These are phyloP conservation scores for Itoplectis maculator DNA, from an alignment of 2,888 invertebrate species.

Conservation along the genomic window DNA sequence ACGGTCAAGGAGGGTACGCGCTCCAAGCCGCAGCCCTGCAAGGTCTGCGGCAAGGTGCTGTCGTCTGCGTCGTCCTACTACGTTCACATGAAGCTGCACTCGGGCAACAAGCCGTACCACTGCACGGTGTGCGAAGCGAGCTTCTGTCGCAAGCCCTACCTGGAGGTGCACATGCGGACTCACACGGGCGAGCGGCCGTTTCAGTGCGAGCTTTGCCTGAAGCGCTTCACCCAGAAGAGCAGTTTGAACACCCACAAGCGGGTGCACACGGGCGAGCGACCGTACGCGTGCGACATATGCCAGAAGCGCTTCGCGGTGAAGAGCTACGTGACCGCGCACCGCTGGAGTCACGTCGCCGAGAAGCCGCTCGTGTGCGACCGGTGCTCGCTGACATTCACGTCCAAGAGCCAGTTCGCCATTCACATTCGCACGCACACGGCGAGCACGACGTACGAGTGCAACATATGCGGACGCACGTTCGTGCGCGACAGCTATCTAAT, in stretches of 20 bases:
- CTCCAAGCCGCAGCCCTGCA: conserved; percentile 91
- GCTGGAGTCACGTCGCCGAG: conserved; percentile 92
- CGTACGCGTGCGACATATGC: conserved; percentile 92
- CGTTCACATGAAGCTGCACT: conserved; percentile 93
- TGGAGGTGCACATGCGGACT: conserved; percentile 93
- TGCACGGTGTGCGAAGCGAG: conserved; percentile 92
- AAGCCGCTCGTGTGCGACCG: conserved; percentile 90
- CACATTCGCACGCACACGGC: conserved; percentile 91
- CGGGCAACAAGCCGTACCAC: conserved; percentile 92
- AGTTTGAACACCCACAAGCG: conserved; percentile 93
- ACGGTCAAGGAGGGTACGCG: conserved; percentile 85
- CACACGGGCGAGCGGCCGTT: conserved; percentile 92
- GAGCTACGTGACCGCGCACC: conserved; percentile 92
- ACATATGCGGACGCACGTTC: conserved; percentile 90
- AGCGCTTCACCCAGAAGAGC: conserved; percentile 93
- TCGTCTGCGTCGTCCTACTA: conserved; percentile 92
- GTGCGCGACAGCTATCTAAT: conserved; percentile 92
- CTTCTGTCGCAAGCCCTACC: conserved; percentile 92
- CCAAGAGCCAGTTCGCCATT: conserved; percentile 90
- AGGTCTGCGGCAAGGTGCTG: conserved; percentile 91
- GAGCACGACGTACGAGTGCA: conserved; percentile 90
- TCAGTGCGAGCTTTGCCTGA: conserved; percentile 91
- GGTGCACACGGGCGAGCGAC: conserved; percentile 92
- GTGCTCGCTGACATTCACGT: conserved; percentile 90
- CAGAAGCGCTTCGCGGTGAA: conserved; percentile 93